Evolutionary conservation across 2,888 invertebrate species (phyloP).

Genomic region (Dorcus parallelipipedus): DNA sequence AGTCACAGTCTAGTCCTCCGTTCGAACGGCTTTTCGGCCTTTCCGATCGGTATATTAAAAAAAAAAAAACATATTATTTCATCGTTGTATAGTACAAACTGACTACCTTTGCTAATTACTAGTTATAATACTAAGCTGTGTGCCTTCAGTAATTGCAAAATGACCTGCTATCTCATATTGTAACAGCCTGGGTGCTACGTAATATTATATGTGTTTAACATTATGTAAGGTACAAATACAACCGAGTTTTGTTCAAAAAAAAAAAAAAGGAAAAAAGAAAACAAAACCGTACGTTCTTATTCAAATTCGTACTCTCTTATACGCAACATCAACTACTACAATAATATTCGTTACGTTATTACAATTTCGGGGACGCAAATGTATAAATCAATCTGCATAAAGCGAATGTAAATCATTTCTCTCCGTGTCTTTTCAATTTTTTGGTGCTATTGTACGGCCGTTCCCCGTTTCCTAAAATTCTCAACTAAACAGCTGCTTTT

Average conservation of each 20-base stretch:
- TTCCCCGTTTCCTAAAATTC: slow-evolving; percentile 46
- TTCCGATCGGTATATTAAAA: slow-evolving; percentile 19
- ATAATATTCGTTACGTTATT: not conserved
- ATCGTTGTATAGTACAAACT: slow-evolving; percentile 51
- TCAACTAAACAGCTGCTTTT: slow-evolving; percentile 45
- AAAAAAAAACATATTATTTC: slow-evolving; percentile 40
- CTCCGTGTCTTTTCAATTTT: slow-evolving; percentile 40
- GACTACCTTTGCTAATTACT: slow-evolving; percentile 52
- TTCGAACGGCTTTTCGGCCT: slow-evolving; percentile 10
- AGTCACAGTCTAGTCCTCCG: slow-evolving; percentile 23
- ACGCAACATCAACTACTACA: no score
- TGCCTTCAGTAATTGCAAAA: slow-evolving; percentile 78
- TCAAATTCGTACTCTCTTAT: slow-evolving; percentile 28
- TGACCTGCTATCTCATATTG: slow-evolving; percentile 52
- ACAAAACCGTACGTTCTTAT: slow-evolving; percentile 30
- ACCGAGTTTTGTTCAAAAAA: slow-evolving; percentile 25
- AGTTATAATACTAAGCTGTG: slow-evolving; percentile 62
- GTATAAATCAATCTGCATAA: slow-evolving; percentile 8
- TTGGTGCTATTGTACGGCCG: slow-evolving; percentile 36
- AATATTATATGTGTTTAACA: slow-evolving; percentile 45
- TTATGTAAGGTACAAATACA: slow-evolving; percentile 35
- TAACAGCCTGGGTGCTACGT: slow-evolving; percentile 49
- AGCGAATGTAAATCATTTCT: slow-evolving; percentile 42
- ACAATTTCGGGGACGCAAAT: not conserved
- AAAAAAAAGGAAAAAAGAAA: slow-evolving; percentile 25